These are phyloP conservation scores for Myrmecobius fasciatus DNA, from an alignment of 2,113 vertebrate genomes.

Conservation along the genomic window DNA sequence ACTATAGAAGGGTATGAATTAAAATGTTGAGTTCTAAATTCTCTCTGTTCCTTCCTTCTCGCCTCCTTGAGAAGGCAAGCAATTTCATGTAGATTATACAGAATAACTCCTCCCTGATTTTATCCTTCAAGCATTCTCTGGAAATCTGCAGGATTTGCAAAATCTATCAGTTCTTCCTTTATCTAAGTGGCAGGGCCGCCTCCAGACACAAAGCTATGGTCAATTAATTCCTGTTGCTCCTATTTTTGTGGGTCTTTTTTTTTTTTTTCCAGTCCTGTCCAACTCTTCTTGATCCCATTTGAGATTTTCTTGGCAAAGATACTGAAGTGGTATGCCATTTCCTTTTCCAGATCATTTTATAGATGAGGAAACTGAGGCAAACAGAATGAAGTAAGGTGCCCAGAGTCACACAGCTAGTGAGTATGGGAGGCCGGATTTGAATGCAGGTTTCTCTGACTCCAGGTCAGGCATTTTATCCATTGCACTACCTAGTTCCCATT, in stretches of 20 bases:
- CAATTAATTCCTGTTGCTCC: neutral
- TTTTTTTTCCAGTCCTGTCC: too few species aligned
- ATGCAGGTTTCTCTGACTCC: neutral
- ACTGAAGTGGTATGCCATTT: neutral
- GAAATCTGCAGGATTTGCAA: neutral
- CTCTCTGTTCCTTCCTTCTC: too few species aligned
- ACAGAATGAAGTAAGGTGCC: neutral
- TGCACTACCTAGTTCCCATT: neutral
- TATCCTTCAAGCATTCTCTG: too few species aligned
- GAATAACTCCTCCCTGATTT: too few species aligned
- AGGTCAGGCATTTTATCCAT: too few species aligned
- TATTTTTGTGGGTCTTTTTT: neutral
- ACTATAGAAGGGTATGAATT: neutral
- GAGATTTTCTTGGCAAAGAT: neutral
- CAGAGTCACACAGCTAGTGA: neutral
- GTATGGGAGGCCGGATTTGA: neutral
- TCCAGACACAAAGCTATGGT: neutral
- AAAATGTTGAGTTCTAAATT: too few species aligned
- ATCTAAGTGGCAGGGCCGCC: neutral
- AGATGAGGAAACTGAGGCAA: neutral
- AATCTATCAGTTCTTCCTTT: neutral
- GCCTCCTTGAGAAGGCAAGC: too few species aligned
- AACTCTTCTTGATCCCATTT: neutral
- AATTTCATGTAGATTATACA: too few species aligned
- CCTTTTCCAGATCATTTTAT: neutral